Evolutionary conservation across 2,113 vertebrate genomes (phyloP), one percentile per base, ranked within the genome.

Genomic region (Sylvicapra grimmia): DNA sequence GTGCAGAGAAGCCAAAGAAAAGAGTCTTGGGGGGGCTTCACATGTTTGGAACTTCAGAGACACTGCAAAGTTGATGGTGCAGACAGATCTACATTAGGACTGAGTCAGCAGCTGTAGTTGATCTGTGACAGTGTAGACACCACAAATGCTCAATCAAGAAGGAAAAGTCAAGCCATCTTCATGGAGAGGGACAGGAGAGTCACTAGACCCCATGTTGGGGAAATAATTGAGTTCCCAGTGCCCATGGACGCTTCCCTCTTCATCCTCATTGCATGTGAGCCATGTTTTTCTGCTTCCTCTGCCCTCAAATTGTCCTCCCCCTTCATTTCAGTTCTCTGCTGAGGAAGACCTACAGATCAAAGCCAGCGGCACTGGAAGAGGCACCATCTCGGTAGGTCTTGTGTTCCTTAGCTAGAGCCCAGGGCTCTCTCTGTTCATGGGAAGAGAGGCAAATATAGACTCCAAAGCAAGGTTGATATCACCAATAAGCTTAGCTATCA

Each of bases 371-470:
- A 93, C 1, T 0, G 93, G 96, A 9, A 97, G 54, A 86, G 98
- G 96, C 40, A 96, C 93, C 53, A 85, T 96, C 54, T 96, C 92
- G 4, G 97, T 97, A 93, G 25, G 93, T 95, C 27, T 36, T 10
- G 18, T 36, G 49, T 29, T 29, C 13, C n/a, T 80, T 59, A 80
- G 6, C 56, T 68, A 61, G 53, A 59, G 9, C 56, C 8, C 77
- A 89, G 77, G 49, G 56, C 18, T n/a, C 8, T 65, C 68, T 40
- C 53, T 63, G 36, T 31, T 83, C 33, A 29, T 53, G 49, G 16
- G 33, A 56, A 47, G 16, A 86, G 84, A 72, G 16, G 10, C 13
- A 82, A 40, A n/a, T 54, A 59, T 86, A 86, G 72, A 40, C 25
- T 53, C 16, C 23, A 85, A 58, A 51, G 80, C 49, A 94, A 54